Percentiles rank a stretch among this genome's conserved stretches.
phyloP scores from a whole-genome alignment of 2,797 vertebrate genomes.

The Bryconaethiops microstoma region DNA sequence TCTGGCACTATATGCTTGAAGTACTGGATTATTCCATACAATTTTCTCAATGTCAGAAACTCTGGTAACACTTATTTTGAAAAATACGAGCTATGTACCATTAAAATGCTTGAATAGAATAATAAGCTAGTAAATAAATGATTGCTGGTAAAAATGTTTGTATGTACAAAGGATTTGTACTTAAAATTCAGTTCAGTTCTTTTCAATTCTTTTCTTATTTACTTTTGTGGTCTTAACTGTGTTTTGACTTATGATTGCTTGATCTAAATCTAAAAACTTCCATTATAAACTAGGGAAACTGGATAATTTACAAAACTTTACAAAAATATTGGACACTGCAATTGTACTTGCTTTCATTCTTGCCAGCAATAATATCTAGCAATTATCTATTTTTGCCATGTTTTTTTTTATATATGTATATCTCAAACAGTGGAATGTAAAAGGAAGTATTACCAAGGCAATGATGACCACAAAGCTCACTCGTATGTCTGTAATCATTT shows the following conservation, averaged over 20 bases:
- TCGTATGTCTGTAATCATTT: constrained; percentile 4
- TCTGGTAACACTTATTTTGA: not conserved
- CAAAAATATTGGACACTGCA: not conserved
- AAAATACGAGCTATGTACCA: too few relatives aligned
- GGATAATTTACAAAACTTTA: not conserved
- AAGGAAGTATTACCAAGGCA: constrained; percentile 1
- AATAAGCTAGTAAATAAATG: not conserved
- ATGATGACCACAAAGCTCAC: constrained; percentile 19
- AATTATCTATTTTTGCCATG: not conserved
- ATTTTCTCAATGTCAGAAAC: not conserved
- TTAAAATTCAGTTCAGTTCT: not conserved
- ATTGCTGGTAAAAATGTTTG: not conserved
- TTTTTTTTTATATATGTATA: not conserved
- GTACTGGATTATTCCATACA: not conserved
- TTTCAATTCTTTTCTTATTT: not conserved
- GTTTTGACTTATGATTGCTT: too few relatives aligned
- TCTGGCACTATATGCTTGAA: not conserved
- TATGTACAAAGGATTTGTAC: not conserved
- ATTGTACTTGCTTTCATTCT: not conserved
- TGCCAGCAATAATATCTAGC: not conserved
- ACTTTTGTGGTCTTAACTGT: not conserved
- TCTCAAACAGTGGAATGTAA: not conserved
- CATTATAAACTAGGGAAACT: not conserved
- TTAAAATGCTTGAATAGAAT: not conserved
- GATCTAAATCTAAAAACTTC: too few relatives aligned